Evolutionary conservation across 2,888 invertebrate species (phyloP), one percentile per base, ranked within the genome.

Genomic region (Dolichopus griseipennis): DNA sequence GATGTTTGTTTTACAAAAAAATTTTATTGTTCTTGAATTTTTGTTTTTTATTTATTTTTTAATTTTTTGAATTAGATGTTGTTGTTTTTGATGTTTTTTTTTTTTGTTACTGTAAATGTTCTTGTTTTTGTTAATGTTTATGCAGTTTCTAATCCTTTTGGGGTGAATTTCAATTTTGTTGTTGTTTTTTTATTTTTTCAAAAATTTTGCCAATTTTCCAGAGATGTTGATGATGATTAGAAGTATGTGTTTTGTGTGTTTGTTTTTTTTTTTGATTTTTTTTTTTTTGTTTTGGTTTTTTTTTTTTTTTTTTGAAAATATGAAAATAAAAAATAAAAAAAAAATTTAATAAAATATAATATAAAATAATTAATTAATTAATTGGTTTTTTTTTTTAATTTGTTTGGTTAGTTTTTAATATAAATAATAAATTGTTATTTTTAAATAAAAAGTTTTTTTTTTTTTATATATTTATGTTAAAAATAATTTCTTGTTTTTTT

Each of bases 391-490:
- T 71, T 69, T 69, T 68, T 68, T 37, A 37, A 34, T 34, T 34
- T 70, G 67, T 70, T 62, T 67, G 65, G 69, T 67, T 70, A 70
- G 71, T 70, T 71, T 52, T 69, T 69, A 70, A 72, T 69, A 69
- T 68, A 71, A 70, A 69, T n/a, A n/a, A n/a, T 22, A 10, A 18
- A 18, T 62, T 62, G 4, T 20, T n/a, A n/a, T n/a, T n/a, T n/a
- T n/a, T n/a, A n/a, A n/a, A n/a, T n/a, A n/a, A n/a, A 18, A 70
- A 67, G 71, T 67, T 71, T 71, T 69, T 68, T 71, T 73, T 71
- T 71, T 74, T 72, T 27, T 27, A 5, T 20, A n/a, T 7, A 61
- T 52, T 71, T 74, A 65, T 75, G 62, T 65, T 4, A 62, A 52
- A 18, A 9, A 63, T 66, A 67, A 67, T 65, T 65, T 52, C 33